phyloP scores from a whole-genome alignment of 2,113 vertebrate species.

The Hucho hucho region DNA sequence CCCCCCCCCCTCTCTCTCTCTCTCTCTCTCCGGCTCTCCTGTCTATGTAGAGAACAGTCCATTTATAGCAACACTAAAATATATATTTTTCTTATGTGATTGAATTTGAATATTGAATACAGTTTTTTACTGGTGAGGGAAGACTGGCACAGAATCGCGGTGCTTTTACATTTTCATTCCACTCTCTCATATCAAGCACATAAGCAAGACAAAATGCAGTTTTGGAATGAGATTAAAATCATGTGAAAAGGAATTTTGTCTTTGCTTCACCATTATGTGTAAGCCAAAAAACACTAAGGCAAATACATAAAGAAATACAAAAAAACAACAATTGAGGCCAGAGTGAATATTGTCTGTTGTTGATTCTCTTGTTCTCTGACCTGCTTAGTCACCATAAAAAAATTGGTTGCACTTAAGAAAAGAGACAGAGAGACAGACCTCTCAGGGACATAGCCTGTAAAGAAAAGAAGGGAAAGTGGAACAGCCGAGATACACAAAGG shows the following conservation, averaged over 20 bases:
- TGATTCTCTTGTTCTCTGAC: no score
- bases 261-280: no score
- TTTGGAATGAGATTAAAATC: no score
- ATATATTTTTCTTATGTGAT: background rate
- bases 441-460: no score
- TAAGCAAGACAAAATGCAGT: background rate
- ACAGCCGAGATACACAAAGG: conserved; percentile 10
- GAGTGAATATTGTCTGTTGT: no score
- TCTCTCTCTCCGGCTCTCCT: background rate
- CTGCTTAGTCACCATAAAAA: no score
- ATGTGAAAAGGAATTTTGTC: no score
- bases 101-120: background rate
- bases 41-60: no score
- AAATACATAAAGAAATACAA: no score
- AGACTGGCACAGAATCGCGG: background rate
- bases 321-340: no score
- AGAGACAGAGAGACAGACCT: background rate
- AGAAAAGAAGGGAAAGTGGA: conserved; percentile 2
- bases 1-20: background rate
- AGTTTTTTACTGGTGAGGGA: background rate
- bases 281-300: no score
- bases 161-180: background rate
- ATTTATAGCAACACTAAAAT: no score
- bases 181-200: background rate
- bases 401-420: background rate